phyloP scores from a whole-genome alignment of 35 echinoderm and acorn worm species.

The Apostichopus californicus region DNA sequence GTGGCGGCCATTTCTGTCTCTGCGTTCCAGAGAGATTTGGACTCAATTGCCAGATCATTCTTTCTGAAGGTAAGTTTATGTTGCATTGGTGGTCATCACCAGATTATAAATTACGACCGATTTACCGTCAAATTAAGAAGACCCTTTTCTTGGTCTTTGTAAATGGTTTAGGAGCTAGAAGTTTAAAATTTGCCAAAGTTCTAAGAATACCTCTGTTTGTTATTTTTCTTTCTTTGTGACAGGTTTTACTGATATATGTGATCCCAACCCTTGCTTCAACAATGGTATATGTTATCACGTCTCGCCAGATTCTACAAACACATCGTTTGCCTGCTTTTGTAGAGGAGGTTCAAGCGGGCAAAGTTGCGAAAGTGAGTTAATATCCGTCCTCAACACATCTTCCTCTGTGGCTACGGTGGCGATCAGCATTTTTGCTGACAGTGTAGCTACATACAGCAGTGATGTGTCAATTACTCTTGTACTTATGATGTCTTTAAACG shows the following conservation, averaged over 20 bases:
- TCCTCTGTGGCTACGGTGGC: neutral
- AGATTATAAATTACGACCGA: no score
- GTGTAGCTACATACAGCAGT: no score
- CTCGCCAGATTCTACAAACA: neutral
- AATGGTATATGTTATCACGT: constrained; percentile 29
- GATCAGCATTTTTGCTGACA: neutral
- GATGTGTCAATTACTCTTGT: no score
- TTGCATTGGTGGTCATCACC: neutral
- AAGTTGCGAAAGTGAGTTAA: neutral
- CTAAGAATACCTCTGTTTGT: neutral
- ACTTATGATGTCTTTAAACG: no score
- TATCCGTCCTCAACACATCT: neutral
- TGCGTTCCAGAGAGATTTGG: constrained; percentile 23
- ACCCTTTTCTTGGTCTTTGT: no score
- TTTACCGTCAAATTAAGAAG: no score
- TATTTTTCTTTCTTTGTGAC: neutral
- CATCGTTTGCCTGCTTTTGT: constrained; percentile 13
- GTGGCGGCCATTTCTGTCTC: constrained; percentile 6
- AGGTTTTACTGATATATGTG: constrained; percentile 14
- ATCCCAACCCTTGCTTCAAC: constrained; percentile 23
- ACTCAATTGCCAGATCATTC: neutral
- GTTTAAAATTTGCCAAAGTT: no score
- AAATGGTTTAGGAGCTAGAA: no score
- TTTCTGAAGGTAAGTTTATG: neutral
- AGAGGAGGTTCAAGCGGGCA: neutral